Base-by-base conservation (phyloP, 2,113 vertebrate genomes). In the Platichthys flesus region DNA sequence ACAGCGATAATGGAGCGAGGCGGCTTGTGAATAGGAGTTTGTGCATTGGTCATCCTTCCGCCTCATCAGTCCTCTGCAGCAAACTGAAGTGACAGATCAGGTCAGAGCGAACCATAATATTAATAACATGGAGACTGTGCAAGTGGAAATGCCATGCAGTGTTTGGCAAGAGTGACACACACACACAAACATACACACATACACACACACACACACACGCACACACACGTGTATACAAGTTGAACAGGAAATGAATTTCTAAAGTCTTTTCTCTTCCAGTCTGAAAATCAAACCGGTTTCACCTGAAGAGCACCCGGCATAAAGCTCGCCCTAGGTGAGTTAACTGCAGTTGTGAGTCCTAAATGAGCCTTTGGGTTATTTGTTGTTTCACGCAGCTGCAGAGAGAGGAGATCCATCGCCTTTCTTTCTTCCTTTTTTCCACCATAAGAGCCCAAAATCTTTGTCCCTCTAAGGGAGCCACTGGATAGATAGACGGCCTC, bases 401-500 rank as follows among this genome's bases (percentile, higher is more conserved):
- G 51, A 47, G 49, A 77, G n/a, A 51, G 57, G 15, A 42, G 71
- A 51, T 5, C 5, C 9, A 81, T 78, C 52, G 66, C 75, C 90
- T 83, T 78, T 81, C 87, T 88, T 85, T 84, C 78, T 79, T 76
- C 67, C 49, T 56, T 61, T 87, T 90, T 88, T 91, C 84, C 83
- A 70, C 20, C 15, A 3, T 18, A 72, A 65, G 65, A 83, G 70
- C 64, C 82, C 74, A 81, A 85, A 79, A 56, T 79, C 67, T 86
- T 67, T 72, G 60, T 79, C 70, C 59, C 68, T 71, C 65, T 3
- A 75, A 73, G 83, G 24, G 63, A 85, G 74, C 45, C 1, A 49
- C 64, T 62, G 64, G 72, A 78, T 6, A 83, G 79, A 79, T 69
- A 84, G 68, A 61, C 58, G 26, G 68, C 40, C 23, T 71, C 82